Conservation (phyloP, 1,140 invertebrate species). For the Drosophila punjabiensis region DNA sequence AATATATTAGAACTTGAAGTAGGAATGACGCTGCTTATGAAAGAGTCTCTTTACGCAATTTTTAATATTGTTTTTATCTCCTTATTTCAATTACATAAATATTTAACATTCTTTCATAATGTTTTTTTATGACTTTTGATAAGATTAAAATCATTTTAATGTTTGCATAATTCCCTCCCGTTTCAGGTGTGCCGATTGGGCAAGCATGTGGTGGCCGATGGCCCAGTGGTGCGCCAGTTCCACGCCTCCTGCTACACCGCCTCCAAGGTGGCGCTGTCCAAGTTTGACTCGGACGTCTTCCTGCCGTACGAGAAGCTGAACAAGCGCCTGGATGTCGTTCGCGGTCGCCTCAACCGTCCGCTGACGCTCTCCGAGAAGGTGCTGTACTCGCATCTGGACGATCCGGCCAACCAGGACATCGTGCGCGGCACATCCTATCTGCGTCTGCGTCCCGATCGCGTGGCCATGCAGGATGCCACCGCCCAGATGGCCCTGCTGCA, state of each 20-base stretch:
- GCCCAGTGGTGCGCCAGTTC: slow-evolving; percentile 71
- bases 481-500: slow-evolving; percentile 99
- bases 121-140: background rate
- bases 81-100: background rate
- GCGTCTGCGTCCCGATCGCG: slow-evolving; percentile 97
- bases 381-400: slow-evolving; percentile 98
- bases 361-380: slow-evolving; percentile 99
- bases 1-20: no score
- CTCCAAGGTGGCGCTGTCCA: slow-evolving; percentile 95
- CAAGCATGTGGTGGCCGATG: slow-evolving; percentile 69
- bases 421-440: slow-evolving; percentile 96
- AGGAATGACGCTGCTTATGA: no score
- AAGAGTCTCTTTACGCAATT: no score
- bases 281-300: slow-evolving; percentile 93
- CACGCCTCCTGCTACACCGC: slow-evolving; percentile 78
- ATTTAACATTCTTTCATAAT: background rate
- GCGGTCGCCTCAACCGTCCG: slow-evolving; percentile 95
- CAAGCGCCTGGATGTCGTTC: slow-evolving; percentile 94
- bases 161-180: background rate
- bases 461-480: slow-evolving; percentile 99
- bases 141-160: slow-evolving; percentile 12
- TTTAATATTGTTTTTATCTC: no score
- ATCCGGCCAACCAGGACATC: slow-evolving; percentile 93
- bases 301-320: slow-evolving; percentile 96
- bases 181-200: slow-evolving; percentile 75